Evolutionary conservation across 2,113 vertebrate species (phyloP).

Genomic region (Tetrao urogallus): DNA sequence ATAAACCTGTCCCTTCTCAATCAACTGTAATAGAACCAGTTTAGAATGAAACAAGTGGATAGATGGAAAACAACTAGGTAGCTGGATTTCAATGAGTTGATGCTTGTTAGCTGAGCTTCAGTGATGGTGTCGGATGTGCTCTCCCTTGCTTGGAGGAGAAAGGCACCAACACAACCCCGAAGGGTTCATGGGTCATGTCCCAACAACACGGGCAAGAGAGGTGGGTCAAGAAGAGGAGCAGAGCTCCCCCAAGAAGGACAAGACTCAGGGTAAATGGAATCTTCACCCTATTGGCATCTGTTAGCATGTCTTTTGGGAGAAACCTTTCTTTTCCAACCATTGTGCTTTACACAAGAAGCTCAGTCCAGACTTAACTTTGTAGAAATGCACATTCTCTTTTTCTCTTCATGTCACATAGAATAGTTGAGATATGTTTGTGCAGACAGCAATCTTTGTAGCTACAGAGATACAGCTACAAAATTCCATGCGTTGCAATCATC

Average conservation of each 20-base stretch:
- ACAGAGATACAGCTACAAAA: slow-evolving; percentile 3
- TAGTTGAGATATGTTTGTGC: slow-evolving; percentile 53
- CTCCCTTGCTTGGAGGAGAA: neutral
- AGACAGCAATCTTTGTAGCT: slow-evolving; percentile 26
- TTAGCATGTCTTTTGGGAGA: too few relatives aligned
- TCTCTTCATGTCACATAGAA: slow-evolving; percentile 28
- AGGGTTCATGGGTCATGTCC: neutral
- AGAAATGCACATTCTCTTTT: slow-evolving; percentile 18
- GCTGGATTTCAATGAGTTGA: neutral
- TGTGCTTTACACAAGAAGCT: neutral
- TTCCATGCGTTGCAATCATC: slow-evolving; percentile 28
- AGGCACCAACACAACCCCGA: neutral
- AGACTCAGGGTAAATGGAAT: neutral
- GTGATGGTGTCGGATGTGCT: rapidly evolving
- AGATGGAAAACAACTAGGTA: neutral
- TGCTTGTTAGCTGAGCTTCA: neutral
- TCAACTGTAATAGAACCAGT: neutral
- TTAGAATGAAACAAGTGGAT: neutral
- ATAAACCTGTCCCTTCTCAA: neutral
- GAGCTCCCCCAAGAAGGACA: neutral
- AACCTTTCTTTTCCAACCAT: neutral
- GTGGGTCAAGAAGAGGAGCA: neutral
- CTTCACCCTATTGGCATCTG: neutral
- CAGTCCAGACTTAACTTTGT: neutral
- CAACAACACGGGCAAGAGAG: neutral